Base-by-base conservation (phyloP, 2,797 vertebrate genomes). In the Lateolabrax maculatus region DNA sequence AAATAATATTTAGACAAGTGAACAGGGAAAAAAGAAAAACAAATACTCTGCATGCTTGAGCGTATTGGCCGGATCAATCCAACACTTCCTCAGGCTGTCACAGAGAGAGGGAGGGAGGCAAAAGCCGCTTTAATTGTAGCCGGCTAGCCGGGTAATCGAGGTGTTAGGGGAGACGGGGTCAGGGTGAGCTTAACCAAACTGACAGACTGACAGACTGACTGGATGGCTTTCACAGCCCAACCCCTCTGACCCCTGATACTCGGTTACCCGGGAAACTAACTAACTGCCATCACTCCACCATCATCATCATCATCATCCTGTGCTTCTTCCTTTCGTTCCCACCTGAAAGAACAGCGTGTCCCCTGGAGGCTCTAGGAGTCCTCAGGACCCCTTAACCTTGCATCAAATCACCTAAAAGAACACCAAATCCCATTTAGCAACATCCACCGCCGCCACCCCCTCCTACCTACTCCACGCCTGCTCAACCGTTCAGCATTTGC, bases 1-100 rank as follows among this genome's bases (percentile, higher is more conserved):
- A 84, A 92, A 93, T 92, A 90, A 94, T 92, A 94, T 94, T 94
- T 93, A 94, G 90, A 94, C 88, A 91, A 91, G 74, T 58, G 83
- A 85, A 88, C 66, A 46, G 84, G 79, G 85, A 83, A 86, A 81
- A 79, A 89, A 86, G 75, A 86, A 88, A 90, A 93, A 93, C 84
- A 93, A 93, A 93, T 90, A 90, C 78, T 92, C 81, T 69, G 86
- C 84, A 75, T 93, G 91, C 90, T 86, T 93, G 88, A 90, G 84
- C 37, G 39, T 81, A 90, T 87, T 87, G 82, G 75, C 75, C 43
- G 72, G 86, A 87, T 91, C 93, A 94, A 92, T 94, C 87, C 88
- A 92, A 88, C 68, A 90, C 85, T 93, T 94, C 91, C 91, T 90
- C 81, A 39, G 77, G 66, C 80, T 75, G 79, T 66, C 81, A 84